These are phyloP conservation scores for Dasypus novemcinctus DNA, from an alignment of 2,113 vertebrate species.

Conservation along the genomic window DNA sequence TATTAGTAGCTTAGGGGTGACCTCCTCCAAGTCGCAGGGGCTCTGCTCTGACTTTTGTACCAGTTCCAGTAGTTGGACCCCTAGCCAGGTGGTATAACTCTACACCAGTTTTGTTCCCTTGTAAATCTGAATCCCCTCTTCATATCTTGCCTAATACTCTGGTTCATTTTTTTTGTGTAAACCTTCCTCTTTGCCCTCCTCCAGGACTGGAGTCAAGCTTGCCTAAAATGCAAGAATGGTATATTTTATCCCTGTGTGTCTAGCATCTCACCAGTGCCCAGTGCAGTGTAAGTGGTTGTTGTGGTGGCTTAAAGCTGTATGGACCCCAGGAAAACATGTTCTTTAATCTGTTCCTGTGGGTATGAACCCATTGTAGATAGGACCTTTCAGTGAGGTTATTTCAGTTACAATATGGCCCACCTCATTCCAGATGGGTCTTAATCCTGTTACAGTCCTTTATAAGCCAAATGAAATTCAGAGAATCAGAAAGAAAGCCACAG, in stretches of 20 bases:
- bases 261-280: neutral
- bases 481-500: too few species aligned
- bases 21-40: neutral
- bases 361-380: too few species aligned
- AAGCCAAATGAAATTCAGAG: too few species aligned
- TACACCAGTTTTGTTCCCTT: neutral
- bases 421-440: too few species aligned
- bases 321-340: too few species aligned
- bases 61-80: neutral
- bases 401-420: too few species aligned
- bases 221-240: neutral
- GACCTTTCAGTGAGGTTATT: too few species aligned
- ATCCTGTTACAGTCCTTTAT: too few species aligned
- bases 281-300: neutral
- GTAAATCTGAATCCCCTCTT: neutral
- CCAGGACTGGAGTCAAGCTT: neutral
- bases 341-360: too few species aligned
- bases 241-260: neutral
- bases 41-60: neutral
- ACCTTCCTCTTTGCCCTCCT: neutral
- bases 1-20: neutral
- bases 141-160: neutral
- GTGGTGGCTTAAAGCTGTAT: neutral
- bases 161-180: neutral
- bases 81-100: neutral